phyloP scores from a whole-genome alignment of 2,113 vertebrate genomes.

The Callocephalon fimbriatum region DNA sequence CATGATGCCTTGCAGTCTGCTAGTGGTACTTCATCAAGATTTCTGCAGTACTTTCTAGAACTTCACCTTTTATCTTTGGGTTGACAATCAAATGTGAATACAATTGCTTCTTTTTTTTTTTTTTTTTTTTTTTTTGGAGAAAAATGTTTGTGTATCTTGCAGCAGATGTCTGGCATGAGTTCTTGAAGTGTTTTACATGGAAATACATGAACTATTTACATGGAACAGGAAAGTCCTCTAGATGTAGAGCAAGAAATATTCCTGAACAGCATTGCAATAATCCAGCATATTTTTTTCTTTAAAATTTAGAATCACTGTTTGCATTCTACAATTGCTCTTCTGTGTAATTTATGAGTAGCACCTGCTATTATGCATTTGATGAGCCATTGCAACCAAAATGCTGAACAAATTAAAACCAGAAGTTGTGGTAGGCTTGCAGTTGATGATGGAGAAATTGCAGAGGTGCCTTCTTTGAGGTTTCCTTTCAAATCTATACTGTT shows the following conservation, averaged over 20 bases:
- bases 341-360: not conserved
- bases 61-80: constrained; percentile 43
- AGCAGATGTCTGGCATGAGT: constrained; percentile 18
- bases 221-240: not conserved
- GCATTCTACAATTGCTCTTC: fast-evolving
- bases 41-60: constrained; percentile 41
- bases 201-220: not conserved
- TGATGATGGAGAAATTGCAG: not conserved
- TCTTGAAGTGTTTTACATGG: constrained; percentile 40
- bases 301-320: not conserved
- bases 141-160: constrained; percentile 22
- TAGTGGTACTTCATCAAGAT: constrained; percentile 48
- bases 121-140: not conserved
- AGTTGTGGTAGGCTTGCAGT: not conserved
- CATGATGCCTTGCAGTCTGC: constrained; percentile 13
- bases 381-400: not conserved
- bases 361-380: not conserved
- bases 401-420: not conserved
- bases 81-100: constrained; percentile 45
- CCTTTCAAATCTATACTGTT: not conserved
- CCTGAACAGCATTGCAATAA: not conserved
- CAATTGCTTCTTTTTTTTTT: not conserved
- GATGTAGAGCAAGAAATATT: not conserved
- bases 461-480: not conserved
- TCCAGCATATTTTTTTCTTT: not conserved